Evolutionary conservation across 2,113 vertebrate genomes (phyloP).

Genomic region (Istiophorus platypterus): DNA sequence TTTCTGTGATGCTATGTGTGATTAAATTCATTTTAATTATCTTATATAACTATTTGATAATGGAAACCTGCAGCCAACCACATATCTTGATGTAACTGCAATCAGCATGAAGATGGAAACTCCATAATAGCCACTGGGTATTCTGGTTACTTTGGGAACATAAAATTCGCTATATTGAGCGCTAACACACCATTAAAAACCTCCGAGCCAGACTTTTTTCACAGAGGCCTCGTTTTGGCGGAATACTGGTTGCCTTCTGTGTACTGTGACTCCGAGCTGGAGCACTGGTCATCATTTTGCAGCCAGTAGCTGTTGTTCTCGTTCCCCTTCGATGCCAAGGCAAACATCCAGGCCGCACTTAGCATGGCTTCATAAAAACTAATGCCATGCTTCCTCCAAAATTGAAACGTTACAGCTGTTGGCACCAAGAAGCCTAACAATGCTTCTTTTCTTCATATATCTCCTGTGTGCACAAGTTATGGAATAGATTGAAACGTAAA

Average conservation of each 20-base stretch:
- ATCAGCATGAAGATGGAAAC: background rate
- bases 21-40: background rate
- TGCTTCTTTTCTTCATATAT: slow-evolving; percentile 7
- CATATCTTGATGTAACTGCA: background rate
- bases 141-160: slow-evolving; percentile 18
- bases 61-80: background rate
- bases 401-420: slow-evolving; percentile 32
- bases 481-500: background rate
- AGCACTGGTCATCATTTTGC: slow-evolving; percentile 19
- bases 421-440: slow-evolving; percentile 13
- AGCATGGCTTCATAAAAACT: slow-evolving; percentile 42
- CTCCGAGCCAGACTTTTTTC: slow-evolving; percentile 8
- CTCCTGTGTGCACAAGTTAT: background rate
- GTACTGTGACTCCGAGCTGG: slow-evolving; percentile 15
- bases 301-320: slow-evolving; percentile 46
- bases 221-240: slow-evolving; percentile 21
- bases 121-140: slow-evolving; percentile 17
- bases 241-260: background rate
- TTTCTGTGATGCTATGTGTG: background rate
- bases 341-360: slow-evolving; percentile 50
- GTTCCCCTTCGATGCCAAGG: slow-evolving; percentile 27
- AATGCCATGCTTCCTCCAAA: slow-evolving; percentile 33
- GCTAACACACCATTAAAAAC: slow-evolving; percentile 1
- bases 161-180: slow-evolving; percentile 7
- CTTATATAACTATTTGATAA: slow-evolving; percentile 3